phyloP scores from a whole-genome alignment of 30 jellyfish, hydroid and myxozoan genomes.

The Calvadosia cruxmelitensis region DNA sequence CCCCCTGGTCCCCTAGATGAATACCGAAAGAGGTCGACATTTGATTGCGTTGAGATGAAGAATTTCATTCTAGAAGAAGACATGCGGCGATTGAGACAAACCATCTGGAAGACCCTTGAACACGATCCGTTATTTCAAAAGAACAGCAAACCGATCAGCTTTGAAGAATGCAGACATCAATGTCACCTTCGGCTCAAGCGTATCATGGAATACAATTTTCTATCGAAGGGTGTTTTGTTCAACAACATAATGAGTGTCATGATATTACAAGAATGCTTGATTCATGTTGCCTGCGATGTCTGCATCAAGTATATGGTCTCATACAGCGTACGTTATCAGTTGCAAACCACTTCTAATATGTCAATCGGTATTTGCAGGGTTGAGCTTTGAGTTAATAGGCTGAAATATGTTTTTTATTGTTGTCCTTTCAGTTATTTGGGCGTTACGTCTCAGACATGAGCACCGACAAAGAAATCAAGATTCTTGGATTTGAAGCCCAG shows the following conservation, averaged over 20 bases:
- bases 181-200: slow-evolving; percentile 37
- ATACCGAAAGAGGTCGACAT: slow-evolving; percentile 38
- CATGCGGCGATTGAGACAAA: slow-evolving; percentile 3
- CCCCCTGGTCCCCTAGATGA: slow-evolving; percentile 34
- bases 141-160: slow-evolving; percentile 30
- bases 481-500: neutral
- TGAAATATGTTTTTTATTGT: neutral
- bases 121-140: slow-evolving; percentile 53
- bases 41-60: slow-evolving; percentile 8
- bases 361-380: too few species aligned
- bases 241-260: slow-evolving; percentile 32
- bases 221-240: slow-evolving; percentile 23
- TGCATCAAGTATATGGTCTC: neutral
- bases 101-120: slow-evolving; percentile 35
- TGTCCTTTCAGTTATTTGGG: neutral
- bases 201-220: slow-evolving; percentile 46
- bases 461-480: neutral
- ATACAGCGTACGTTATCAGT: neutral
- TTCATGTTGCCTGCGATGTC: slow-evolving; percentile 32
- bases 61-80: slow-evolving; percentile 31
- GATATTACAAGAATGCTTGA: slow-evolving; percentile 36
- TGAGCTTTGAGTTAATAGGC: too few species aligned
- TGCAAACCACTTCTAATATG: too few species aligned
- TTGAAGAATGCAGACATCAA: slow-evolving; percentile 44
- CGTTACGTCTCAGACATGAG: neutral